A percentile compares a stretch with the other conserved stretches of the same genome.
These are phyloP conservation scores for Temnothorax curvispinosus DNA, from an alignment of 1,140 invertebrate species.

Conservation along the genomic window DNA sequence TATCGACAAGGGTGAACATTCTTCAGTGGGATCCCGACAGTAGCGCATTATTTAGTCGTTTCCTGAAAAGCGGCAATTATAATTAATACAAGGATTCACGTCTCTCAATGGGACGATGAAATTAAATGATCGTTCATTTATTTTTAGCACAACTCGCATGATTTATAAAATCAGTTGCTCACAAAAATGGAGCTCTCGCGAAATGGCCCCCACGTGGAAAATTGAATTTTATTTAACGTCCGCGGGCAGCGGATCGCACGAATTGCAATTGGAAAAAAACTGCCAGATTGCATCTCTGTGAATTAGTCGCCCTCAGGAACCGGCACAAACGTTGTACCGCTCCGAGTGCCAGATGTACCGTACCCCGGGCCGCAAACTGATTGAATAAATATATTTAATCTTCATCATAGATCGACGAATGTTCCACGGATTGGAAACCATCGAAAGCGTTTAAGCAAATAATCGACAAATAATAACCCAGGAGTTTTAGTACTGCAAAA, in stretches of 20 bases:
- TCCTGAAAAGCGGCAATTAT: background rate
- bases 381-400: constrained; percentile 70
- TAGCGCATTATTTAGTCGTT: background rate
- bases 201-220: constrained; percentile 36
- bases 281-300: constrained; percentile 70
- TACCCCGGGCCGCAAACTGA: constrained; percentile 37
- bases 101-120: background rate
- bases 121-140: background rate
- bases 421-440: constrained; percentile 14
- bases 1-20: constrained; percentile 19
- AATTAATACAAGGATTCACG: background rate
- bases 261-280: constrained; percentile 68
- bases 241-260: constrained; percentile 44
- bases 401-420: background rate
- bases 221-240: constrained; percentile 69
- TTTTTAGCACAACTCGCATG: background rate
- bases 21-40: background rate
- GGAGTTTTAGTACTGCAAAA: constrained; percentile 16
- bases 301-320: constrained; percentile 60
- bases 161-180: constrained; percentile 31
- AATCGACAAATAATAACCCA: constrained; percentile 22
- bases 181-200: constrained; percentile 19
- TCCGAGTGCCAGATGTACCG: constrained; percentile 56
- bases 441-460: background rate
- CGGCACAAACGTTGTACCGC: constrained; percentile 60